A percentile compares a stretch with the other conserved stretches of the same genome.
Conservation (phyloP, 2,113 vertebrate genomes). For the Sinocyclocheilus anshuiensis region DNA sequence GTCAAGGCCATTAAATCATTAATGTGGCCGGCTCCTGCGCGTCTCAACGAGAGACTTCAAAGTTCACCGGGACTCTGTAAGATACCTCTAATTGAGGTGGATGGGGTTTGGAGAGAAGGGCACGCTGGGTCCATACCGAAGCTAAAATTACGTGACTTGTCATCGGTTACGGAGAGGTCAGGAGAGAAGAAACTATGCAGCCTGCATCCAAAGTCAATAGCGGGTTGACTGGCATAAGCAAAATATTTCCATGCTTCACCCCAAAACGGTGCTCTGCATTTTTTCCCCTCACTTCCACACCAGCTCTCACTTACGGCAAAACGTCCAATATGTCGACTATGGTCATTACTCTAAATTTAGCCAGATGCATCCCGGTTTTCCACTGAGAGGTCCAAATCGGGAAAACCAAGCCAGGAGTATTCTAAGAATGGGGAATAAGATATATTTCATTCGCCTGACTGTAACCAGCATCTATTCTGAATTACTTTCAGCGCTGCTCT, state of each 20-base stretch:
- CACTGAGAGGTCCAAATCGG: conserved; percentile 64
- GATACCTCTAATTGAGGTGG: conserved; percentile 50
- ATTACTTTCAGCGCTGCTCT: conserved; percentile 49
- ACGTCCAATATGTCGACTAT: conserved; percentile 52
- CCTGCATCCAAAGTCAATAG: conserved; percentile 62
- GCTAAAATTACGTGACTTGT: conserved; percentile 48
- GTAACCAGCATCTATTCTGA: conserved; percentile 60
- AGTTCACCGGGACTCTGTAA: conserved; percentile 8
- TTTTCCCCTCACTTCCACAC: conserved; percentile 57
- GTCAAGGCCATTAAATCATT: conserved; percentile 36
- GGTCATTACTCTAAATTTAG: conserved; percentile 60
- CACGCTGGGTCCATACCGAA: conserved; percentile 42
- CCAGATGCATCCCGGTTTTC: conserved; percentile 61
- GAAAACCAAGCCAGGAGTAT: conserved; percentile 62
- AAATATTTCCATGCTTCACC: conserved; percentile 59
- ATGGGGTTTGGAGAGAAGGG: conserved; percentile 35
- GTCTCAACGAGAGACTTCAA: conserved; percentile 14
- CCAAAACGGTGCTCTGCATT: conserved; percentile 41
- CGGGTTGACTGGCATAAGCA: conserved; percentile 44
- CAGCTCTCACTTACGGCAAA: conserved; percentile 43
- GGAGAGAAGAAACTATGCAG: conserved; percentile 56
- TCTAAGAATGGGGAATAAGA: conserved; percentile 59
- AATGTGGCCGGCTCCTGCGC: conserved; percentile 10
- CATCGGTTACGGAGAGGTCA: conserved; percentile 42
- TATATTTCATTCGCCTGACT: conserved; percentile 62